phyloP scores from a whole-genome alignment of 2,888 invertebrate genomes.

The Patella pellucida region DNA sequence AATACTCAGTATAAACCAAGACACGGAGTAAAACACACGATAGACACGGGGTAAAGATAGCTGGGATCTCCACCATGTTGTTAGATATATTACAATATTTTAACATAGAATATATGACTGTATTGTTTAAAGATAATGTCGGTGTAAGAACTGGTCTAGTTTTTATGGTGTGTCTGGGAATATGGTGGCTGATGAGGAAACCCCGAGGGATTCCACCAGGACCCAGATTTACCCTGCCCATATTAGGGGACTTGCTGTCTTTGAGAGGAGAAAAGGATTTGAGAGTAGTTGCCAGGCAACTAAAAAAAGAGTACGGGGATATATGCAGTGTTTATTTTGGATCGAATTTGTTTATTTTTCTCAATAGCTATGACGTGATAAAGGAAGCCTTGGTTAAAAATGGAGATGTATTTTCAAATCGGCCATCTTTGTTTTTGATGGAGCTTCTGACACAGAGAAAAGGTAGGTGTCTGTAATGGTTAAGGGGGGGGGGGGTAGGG shows the following conservation, averaged over 20 bases:
- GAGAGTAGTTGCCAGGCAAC: not conserved
- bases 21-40: too few species aligned
- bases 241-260: not conserved
- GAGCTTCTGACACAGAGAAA: slow-evolving; percentile 3
- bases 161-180: too few species aligned
- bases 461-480: not conserved
- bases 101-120: too few species aligned
- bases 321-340: not conserved
- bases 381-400: slow-evolving; percentile 31
- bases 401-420: slow-evolving; percentile 29
- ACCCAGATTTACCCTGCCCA: not conserved
- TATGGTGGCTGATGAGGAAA: not conserved
- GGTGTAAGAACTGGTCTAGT: too few species aligned
- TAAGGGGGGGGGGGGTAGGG: too few species aligned
- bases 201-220: not conserved
- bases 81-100: too few species aligned
- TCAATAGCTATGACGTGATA: slow-evolving; percentile 23
- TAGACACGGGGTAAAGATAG: too few species aligned
- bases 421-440: slow-evolving; percentile 17
- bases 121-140: too few species aligned
- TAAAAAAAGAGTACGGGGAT: not conserved
- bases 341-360: not conserved
- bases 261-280: not conserved
- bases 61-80: too few species aligned
- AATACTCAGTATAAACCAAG: too few species aligned